Conservation (phyloP, 2,888 invertebrate genomes). For the Mystacides longicornis region DNA sequence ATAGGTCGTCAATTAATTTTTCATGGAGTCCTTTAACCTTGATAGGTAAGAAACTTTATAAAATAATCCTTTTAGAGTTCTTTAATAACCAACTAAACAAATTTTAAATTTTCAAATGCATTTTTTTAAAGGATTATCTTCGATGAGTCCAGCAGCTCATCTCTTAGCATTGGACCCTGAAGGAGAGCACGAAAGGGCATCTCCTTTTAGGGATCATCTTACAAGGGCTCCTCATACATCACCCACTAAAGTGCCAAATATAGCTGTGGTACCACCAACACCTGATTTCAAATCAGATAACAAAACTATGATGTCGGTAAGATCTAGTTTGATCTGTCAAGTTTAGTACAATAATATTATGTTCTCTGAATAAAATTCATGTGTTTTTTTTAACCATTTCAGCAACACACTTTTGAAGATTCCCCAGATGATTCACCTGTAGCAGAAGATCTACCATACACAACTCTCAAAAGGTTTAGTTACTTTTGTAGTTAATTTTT, state of each 20-base stretch:
- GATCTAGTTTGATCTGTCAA: neutral
- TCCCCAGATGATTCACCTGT: conserved; percentile 63
- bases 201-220: conserved; percentile 4
- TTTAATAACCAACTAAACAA: neutral
- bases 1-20: conserved; percentile 37
- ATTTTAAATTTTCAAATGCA: too few species aligned
- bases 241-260: conserved; percentile 49
- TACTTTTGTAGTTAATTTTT: too few species aligned
- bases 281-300: conserved; percentile 47
- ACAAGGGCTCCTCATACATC: conserved; percentile 12
- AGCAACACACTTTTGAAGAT: conserved; percentile 53
- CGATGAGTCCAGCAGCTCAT: conserved; percentile 55
- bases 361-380: too few species aligned
- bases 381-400: conserved; percentile 27
- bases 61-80: neutral
- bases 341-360: too few species aligned
- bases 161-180: conserved; percentile 47
- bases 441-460: conserved; percentile 67
- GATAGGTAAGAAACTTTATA: conserved; percentile 42
- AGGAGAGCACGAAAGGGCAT: conserved; percentile 6
- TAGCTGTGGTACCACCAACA: conserved; percentile 68
- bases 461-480: conserved; percentile 54
- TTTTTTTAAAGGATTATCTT: conserved; percentile 42
- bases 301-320: conserved; percentile 17
- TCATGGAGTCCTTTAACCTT: conserved; percentile 58